Evolutionary conservation across 2,888 invertebrate genomes (phyloP).

Genomic region (Melinaea marsaeus): DNA sequence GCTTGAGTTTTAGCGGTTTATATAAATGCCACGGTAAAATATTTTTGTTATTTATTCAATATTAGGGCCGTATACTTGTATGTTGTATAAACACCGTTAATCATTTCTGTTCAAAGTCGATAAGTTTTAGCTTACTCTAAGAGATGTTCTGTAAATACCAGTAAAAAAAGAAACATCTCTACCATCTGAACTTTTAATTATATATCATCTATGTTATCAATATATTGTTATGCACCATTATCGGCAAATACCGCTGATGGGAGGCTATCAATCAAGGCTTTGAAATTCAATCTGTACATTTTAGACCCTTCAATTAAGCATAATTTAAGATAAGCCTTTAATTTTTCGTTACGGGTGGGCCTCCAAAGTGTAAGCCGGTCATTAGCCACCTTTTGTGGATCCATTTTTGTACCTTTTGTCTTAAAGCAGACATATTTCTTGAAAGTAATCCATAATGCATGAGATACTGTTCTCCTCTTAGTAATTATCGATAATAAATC

Average conservation of each 20-base stretch:
- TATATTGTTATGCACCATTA: slow-evolving; percentile 48
- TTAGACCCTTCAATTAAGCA: slow-evolving; percentile 73
- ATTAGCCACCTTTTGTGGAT: slow-evolving; percentile 65
- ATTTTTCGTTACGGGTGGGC: slow-evolving; percentile 74
- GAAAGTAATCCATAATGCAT: slow-evolving; percentile 71
- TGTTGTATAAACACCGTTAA: too few relatives aligned
- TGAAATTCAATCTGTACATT: slow-evolving; percentile 71
- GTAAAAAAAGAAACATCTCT: not conserved
- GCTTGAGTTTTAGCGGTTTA: too few relatives aligned
- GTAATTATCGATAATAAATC: slow-evolving; percentile 76
- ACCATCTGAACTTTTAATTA: slow-evolving; percentile 17
- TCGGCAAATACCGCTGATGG: slow-evolving; percentile 47
- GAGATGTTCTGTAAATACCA: too few relatives aligned
- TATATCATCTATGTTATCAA: slow-evolving; percentile 52
- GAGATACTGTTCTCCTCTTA: slow-evolving; percentile 60
- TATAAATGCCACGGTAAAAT: too few relatives aligned
- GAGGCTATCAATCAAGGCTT: slow-evolving; percentile 69
- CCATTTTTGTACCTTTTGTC: slow-evolving; percentile 64
- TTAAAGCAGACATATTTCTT: slow-evolving; percentile 65
- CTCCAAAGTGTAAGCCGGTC: slow-evolving; percentile 66
- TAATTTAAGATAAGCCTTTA: slow-evolving; percentile 76
- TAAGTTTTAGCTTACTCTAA: too few relatives aligned
- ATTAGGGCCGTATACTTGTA: too few relatives aligned
- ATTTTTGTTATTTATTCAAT: too few relatives aligned
- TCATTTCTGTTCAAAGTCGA: too few relatives aligned